Percentiles rank a stretch among this genome's conserved stretches.
Evolutionary conservation across 2,797 vertebrate species (phyloP).

Genomic region (Diceros bicornis): DNA sequence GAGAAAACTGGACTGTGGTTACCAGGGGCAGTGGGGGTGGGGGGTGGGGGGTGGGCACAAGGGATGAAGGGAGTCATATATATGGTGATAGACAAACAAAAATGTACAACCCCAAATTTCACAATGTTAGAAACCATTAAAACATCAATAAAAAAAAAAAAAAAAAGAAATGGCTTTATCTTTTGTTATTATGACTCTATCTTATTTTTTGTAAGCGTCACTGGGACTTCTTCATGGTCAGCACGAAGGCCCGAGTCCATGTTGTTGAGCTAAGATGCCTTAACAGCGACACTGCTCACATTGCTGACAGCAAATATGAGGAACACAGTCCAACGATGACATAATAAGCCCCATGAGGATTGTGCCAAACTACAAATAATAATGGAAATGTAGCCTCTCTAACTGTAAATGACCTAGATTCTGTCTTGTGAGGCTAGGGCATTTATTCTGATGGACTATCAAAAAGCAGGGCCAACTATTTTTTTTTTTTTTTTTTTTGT

Average conservation of each 20-base stretch:
- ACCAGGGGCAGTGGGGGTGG: too few species aligned
- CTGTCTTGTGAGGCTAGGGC: neutral
- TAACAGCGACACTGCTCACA: neutral
- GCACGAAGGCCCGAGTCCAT: neutral
- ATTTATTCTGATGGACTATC: constrained; percentile 47
- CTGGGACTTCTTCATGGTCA: neutral
- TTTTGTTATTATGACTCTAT: neutral
- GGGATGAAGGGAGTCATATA: too few species aligned
- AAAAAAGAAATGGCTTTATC: neutral
- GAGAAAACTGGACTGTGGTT: too few species aligned
- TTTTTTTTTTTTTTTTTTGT: neutral
- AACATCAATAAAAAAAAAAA: too few species aligned
- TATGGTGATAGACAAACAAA: too few species aligned
- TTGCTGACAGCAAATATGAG: neutral
- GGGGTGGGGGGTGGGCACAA: too few species aligned
- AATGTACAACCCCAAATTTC: too few species aligned
- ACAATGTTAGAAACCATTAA: too few species aligned
- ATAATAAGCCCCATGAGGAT: neutral
- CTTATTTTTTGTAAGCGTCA: neutral
- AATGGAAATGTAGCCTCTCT: constrained; percentile 41
- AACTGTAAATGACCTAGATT: constrained; percentile 39
- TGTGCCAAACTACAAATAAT: constrained; percentile 32
- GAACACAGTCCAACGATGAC: neutral
- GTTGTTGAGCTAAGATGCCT: neutral
- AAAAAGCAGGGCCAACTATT: constrained; percentile 37